phyloP scores from a whole-genome alignment of 1,140 invertebrate species.

The Holcopasites calliopsidis region DNA sequence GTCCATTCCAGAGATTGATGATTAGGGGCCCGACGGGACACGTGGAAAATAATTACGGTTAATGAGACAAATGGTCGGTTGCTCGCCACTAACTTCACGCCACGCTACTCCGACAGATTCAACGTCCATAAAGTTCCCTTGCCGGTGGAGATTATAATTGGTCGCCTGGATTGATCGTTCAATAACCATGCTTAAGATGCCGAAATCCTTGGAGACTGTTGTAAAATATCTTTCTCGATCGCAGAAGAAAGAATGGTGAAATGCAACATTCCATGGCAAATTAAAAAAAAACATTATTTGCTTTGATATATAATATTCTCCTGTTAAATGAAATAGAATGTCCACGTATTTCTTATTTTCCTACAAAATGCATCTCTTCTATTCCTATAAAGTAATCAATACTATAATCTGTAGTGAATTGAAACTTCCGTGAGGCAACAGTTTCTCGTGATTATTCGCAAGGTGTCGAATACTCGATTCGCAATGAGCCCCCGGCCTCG shows the following conservation, averaged over 20 bases:
- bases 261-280: too few relatives aligned
- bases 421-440: constrained; percentile 37
- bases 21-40: constrained; percentile 4
- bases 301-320: too few relatives aligned
- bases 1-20: constrained; percentile 32
- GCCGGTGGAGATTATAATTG: background rate
- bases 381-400: too few relatives aligned
- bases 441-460: constrained; percentile 37
- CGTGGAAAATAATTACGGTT: constrained; percentile 45
- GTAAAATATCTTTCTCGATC: background rate
- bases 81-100: constrained; percentile 7
- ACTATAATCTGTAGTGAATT: too few relatives aligned
- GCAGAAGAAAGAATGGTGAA: too few relatives aligned
- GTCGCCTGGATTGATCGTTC: background rate
- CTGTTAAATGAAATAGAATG: too few relatives aligned
- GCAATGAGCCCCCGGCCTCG: constrained; percentile 39
- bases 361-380: too few relatives aligned
- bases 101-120: background rate
- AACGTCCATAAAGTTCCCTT: constrained; percentile 7
- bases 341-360: too few relatives aligned
- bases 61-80: constrained; percentile 40
- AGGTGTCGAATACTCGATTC: constrained; percentile 44
- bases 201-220: background rate
- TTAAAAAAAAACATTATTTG: too few relatives aligned
- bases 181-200: background rate